A percentile compares a stretch with the other conserved stretches of the same genome.
phyloP scores from a whole-genome alignment of 2,888 invertebrate species.

The Arctia plantaginis region DNA sequence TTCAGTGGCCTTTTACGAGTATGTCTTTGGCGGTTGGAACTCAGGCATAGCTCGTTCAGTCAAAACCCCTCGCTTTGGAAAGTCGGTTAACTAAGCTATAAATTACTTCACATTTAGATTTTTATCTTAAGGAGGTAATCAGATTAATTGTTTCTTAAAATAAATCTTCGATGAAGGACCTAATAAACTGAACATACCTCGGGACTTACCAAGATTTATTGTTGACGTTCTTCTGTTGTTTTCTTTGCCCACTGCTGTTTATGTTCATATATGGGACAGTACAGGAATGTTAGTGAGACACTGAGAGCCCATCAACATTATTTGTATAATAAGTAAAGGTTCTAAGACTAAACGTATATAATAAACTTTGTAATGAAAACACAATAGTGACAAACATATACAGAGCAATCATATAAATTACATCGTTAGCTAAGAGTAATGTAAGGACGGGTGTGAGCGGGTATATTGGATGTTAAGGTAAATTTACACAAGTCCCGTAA shows the following conservation, averaged over 20 bases:
- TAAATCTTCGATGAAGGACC: no score
- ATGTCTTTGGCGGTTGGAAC: no score
- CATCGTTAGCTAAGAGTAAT: conserved; percentile 82
- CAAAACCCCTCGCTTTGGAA: no score
- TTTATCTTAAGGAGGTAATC: no score
- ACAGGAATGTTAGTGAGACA: neutral
- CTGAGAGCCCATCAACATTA: neutral
- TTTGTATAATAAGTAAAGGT: neutral
- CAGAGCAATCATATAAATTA: conserved; percentile 77
- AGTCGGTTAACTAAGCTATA: no score
- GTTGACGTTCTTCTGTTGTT: no score
- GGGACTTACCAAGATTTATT: neutral
- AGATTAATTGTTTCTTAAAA: no score
- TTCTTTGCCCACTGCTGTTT: neutral
- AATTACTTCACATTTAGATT: no score
- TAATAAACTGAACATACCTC: neutral
- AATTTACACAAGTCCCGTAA: conserved; percentile 83
- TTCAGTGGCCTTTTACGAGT: no score
- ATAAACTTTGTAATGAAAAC: conserved; percentile 7
- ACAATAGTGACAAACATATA: conserved; percentile 50
- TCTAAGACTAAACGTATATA: conserved; percentile 18
- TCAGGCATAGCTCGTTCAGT: no score
- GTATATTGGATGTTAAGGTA: conserved; percentile 82
- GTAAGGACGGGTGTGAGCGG: conserved; percentile 67
- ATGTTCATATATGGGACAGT: neutral